phyloP scores from a whole-genome alignment of 2,797 vertebrate genomes.

The Alauda arvensis region DNA sequence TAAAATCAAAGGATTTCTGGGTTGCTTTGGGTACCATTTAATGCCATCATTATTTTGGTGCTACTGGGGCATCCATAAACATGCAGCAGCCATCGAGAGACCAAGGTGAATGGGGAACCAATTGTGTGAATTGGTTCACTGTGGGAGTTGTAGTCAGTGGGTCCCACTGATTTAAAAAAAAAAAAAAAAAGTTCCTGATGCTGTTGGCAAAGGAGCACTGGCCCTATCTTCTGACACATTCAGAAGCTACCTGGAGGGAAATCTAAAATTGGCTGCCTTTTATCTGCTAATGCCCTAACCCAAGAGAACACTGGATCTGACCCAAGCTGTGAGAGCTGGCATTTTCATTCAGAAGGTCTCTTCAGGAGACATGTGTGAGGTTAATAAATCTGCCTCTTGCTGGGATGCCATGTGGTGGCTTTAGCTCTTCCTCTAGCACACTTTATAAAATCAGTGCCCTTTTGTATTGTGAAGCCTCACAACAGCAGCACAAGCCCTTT shows the following conservation, averaged over 20 bases:
- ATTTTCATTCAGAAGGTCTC: neutral
- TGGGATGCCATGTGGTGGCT: neutral
- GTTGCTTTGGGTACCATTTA: neutral
- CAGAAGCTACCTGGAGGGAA: neutral
- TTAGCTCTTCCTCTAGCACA: neutral
- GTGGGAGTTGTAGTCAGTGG: neutral
- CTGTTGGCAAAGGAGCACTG: neutral
- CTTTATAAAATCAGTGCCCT: neutral
- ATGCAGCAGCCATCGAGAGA: neutral
- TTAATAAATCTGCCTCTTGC: neutral
- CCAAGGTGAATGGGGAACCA: neutral
- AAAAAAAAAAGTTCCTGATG: neutral
- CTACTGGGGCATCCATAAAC: neutral
- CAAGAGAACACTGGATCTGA: neutral
- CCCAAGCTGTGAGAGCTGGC: neutral
- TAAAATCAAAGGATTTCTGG: neutral
- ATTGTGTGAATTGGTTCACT: neutral
- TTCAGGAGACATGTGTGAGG: neutral
- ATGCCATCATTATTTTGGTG: neutral
- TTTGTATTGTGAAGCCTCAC: neutral
- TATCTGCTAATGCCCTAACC: neutral
- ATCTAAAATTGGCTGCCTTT: neutral
- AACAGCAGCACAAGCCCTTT: neutral
- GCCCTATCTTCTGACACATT: neutral
- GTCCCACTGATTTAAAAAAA: neutral